Percentiles rank a stretch among this genome's conserved stretches.
Evolutionary conservation across 2,797 vertebrate genomes (phyloP).

Genomic region (Momotus momota): DNA sequence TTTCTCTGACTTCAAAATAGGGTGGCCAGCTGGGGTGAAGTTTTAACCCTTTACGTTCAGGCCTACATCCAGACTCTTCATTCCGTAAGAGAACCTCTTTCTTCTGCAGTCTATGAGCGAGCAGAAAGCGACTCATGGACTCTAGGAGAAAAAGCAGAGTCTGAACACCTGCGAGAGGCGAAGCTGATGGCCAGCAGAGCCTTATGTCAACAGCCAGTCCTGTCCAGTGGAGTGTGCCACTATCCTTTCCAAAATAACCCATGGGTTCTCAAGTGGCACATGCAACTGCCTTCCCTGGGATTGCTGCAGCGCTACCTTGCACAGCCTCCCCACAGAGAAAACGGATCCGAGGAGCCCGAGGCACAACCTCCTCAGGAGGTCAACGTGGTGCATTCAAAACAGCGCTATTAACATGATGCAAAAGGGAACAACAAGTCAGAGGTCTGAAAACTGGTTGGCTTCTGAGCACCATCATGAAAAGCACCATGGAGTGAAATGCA

Average conservation of each 20-base stretch:
- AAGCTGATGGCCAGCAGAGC: constrained; percentile 14
- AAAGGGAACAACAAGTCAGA: not conserved
- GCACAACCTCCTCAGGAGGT: not conserved
- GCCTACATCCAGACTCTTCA: constrained; percentile 56
- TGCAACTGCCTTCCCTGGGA: constrained; percentile 1
- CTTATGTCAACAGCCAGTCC: constrained; percentile 23
- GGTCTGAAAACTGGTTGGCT: not conserved
- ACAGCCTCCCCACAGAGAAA: not conserved
- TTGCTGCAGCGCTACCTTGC: not conserved
- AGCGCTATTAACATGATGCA: not conserved
- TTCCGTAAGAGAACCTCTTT: constrained; percentile 60
- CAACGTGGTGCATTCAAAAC: not conserved
- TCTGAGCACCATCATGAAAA: not conserved
- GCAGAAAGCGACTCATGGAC: constrained; percentile 58
- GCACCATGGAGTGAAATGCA: not conserved
- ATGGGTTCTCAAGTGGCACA: not conserved
- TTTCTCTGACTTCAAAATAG: constrained; percentile 54
- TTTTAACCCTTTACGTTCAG: constrained; percentile 26
- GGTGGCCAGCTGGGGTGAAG: constrained; percentile 1
- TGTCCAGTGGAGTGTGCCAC: not conserved
- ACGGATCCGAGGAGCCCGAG: not conserved
- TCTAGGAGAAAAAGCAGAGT: constrained; percentile 70
- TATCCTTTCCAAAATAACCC: not conserved
- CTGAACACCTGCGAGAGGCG: constrained; percentile 14
- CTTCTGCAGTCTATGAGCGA: constrained; percentile 60